Evolutionary conservation across 2,113 vertebrate species (phyloP).

Genomic region (Leptodactylus fuscus): DNA sequence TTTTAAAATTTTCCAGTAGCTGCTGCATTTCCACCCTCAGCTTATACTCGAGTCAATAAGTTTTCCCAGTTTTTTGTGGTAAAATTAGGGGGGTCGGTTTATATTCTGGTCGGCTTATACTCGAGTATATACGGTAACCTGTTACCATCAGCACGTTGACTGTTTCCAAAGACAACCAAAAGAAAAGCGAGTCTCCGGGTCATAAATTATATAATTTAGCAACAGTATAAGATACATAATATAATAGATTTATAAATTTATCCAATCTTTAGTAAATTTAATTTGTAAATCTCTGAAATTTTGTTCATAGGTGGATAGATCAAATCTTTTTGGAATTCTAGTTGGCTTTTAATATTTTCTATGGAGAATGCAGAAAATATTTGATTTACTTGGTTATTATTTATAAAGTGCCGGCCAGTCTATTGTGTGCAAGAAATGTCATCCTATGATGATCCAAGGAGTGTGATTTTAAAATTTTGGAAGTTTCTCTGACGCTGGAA

Average conservation of each 20-base stretch:
- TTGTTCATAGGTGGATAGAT: too few relatives aligned
- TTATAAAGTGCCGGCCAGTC: slow-evolving; percentile 3
- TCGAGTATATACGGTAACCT: too few relatives aligned
- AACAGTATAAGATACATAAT: neutral
- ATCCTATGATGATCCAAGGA: slow-evolving; percentile 24
- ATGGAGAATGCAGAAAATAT: neutral
- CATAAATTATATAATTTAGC: too few relatives aligned
- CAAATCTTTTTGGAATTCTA: neutral
- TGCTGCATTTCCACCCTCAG: too few relatives aligned
- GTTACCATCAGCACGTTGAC: neutral
- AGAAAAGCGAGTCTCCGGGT: too few relatives aligned
- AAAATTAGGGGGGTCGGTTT: too few relatives aligned
- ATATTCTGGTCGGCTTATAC: too few relatives aligned
- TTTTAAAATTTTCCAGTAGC: too few relatives aligned
- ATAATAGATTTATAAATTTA: neutral
- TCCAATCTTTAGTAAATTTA: neutral
- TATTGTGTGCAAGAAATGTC: slow-evolving; percentile 16
- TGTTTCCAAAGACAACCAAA: neutral
- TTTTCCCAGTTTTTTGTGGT: too few relatives aligned
- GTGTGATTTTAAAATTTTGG: slow-evolving; percentile 29
- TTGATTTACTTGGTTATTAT: slow-evolving; percentile 13
- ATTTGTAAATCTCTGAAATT: neutral
- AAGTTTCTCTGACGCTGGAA: slow-evolving; percentile 23
- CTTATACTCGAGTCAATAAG: too few relatives aligned
- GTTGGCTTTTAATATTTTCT: neutral